Conservation (phyloP, 2,113 vertebrate species). For the Castor canadensis region DNA sequence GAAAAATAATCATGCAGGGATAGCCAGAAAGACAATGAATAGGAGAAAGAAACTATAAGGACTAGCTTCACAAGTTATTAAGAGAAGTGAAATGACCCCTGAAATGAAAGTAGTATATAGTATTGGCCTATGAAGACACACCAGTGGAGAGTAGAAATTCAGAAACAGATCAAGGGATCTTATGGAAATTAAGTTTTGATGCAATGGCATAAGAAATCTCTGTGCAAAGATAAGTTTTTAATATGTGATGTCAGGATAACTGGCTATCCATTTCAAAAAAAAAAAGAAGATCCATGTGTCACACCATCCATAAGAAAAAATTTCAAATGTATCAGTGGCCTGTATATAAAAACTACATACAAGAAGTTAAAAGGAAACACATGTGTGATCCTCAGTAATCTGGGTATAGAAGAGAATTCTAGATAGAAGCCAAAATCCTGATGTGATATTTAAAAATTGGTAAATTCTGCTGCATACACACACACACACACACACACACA, state of each 20-base stretch:
- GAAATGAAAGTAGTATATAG: background rate
- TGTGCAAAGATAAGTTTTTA: background rate
- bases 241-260: background rate
- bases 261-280: background rate
- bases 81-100: background rate
- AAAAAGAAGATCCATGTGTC: background rate
- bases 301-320: background rate
- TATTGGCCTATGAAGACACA: background rate
- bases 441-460: background rate
- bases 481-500: no score
- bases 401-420: background rate
- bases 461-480: background rate
- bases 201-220: background rate
- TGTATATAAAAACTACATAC: background rate
- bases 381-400: background rate
- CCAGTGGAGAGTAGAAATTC: background rate
- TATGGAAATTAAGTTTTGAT: background rate
- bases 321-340: background rate
- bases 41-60: background rate
- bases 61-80: background rate
- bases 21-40: background rate
- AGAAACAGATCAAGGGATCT: background rate
- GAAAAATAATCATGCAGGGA: slow-evolving; percentile 32
- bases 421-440: background rate
- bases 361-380: background rate